Percentiles rank a stretch among this genome's conserved stretches.
phyloP scores from a whole-genome alignment of 2,888 invertebrate genomes.

The Pherbina coryleti region DNA sequence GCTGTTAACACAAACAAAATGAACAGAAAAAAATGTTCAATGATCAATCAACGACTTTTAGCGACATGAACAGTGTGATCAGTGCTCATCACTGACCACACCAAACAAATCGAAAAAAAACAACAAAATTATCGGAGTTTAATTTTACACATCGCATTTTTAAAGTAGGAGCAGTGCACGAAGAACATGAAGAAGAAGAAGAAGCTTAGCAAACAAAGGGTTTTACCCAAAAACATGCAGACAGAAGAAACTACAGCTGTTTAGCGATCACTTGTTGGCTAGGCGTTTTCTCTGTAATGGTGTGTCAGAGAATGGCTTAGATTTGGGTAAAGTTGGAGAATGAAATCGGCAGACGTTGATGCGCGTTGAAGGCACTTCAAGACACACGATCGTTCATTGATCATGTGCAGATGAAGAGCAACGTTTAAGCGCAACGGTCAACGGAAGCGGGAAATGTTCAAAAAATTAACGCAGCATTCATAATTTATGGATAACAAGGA shows the following conservation, averaged over 20 bases:
- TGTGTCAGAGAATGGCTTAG: neutral
- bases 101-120: neutral
- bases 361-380: neutral
- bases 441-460: conserved; percentile 7
- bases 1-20: neutral
- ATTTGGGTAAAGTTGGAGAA: neutral
- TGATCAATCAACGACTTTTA: neutral
- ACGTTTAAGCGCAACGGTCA: conserved; percentile 25
- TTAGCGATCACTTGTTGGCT: neutral
- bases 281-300: neutral
- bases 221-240: neutral
- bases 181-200: neutral
- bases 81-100: conserved; percentile 1
- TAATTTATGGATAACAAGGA: neutral
- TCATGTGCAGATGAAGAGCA: conserved; percentile 23
- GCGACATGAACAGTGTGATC: neutral
- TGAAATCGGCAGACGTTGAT: neutral
- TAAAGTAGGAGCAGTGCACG: neutral
- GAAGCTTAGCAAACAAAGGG: neutral
- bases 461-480: neutral
- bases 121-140: neutral
- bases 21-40: neutral
- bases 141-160: neutral
- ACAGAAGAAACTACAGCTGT: neutral
- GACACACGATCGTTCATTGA: neutral